Conservation (phyloP, 92 coral and sea anemone genomes). For the Epizoanthus scotinus region DNA sequence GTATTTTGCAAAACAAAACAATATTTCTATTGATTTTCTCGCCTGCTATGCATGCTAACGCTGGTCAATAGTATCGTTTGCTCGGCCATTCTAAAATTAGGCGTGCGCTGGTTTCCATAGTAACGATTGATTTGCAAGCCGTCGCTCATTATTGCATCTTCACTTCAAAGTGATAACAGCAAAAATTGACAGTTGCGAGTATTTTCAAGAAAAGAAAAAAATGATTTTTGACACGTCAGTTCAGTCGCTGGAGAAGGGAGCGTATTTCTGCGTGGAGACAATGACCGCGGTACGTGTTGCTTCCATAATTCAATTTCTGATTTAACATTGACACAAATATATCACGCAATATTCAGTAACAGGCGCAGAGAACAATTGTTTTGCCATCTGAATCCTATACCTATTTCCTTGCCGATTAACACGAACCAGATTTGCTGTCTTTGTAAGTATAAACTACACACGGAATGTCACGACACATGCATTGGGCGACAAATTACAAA, state of each 20-base stretch:
- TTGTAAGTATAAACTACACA: too few species aligned
- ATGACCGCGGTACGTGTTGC: not conserved
- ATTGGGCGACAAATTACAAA: too few species aligned
- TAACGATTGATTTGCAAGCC: not conserved
- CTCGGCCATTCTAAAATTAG: not conserved
- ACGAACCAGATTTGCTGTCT: too few species aligned
- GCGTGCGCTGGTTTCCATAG: not conserved
- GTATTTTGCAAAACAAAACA: too few species aligned
- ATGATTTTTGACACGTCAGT: not conserved
- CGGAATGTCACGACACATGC: too few species aligned
- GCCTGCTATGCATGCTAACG: too few species aligned
- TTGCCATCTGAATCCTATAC: too few species aligned
- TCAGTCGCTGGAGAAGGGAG: not conserved
- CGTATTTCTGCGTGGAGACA: not conserved
- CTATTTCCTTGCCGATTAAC: too few species aligned
- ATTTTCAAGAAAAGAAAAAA: not conserved
- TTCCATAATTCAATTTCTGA: not conserved
- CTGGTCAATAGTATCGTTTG: not conserved
- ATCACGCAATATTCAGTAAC: too few species aligned
- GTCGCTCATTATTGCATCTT: not conserved
- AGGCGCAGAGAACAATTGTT: too few species aligned
- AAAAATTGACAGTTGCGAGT: not conserved
- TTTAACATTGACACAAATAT: not conserved
- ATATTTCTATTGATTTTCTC: too few species aligned
- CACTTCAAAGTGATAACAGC: not conserved